Evolutionary conservation across 2,888 invertebrate genomes (phyloP), one percentile per base, ranked within the genome.

Genomic region (Marronus borbonicus): DNA sequence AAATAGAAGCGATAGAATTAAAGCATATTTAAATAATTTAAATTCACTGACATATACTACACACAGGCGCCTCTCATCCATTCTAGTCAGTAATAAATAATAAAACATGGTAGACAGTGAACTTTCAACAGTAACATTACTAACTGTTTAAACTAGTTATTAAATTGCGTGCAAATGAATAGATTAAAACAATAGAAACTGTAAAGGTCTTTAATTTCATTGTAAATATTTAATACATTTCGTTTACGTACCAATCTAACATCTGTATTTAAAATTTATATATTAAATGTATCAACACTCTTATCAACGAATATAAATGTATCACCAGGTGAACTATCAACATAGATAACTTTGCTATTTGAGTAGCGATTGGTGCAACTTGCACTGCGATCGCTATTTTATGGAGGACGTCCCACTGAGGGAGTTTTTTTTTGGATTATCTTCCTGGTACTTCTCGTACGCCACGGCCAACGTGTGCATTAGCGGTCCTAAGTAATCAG

Each of bases 401-500:
- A 78, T 84, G 85, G 79, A 88, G 82, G 81, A 85, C 81, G 78
- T 85, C 81, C 84, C 82, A 84, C 80, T 84, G 83, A 85, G 85
- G 86, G 86, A 87, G 87, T 87, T 86, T 84, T 81, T 80, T 64
- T 76, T 74, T 49, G 77, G 80, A 44, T 81, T 79, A 70, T 83
- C 85, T 17, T 80, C 81, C 76, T 85, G 84, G 79, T 86, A 88
- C 80, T 85, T 85, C 70, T 87, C 86, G 80, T 87, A 86, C 44
- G 86, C 87, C 58, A 84, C 83, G 3, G 85, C 85, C n/a, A 87
- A 79, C 10, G 86, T 85, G 55, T 84, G 82, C 74, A 88, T 76
- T 72, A 88, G 81, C 3, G 88, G 87, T 69, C 86, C 86, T 17
- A 87, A 75, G 80, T 87, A 85, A 69, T 88, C 87, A 8, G 85